phyloP scores from a whole-genome alignment of 2,888 invertebrate genomes.

The Lasioglossum pauxillum region DNA sequence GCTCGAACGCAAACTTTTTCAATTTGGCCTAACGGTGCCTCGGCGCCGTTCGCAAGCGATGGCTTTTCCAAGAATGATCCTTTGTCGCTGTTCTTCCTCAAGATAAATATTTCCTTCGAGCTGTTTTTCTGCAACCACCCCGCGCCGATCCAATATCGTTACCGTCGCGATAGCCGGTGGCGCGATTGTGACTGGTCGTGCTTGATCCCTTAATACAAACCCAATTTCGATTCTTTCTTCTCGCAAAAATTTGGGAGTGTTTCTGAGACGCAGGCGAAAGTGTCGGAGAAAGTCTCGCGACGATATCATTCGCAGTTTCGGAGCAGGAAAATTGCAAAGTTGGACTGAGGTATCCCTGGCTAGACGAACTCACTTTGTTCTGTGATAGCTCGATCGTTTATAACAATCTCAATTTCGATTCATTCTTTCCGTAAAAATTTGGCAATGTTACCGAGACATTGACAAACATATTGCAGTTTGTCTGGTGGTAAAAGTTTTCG shows the following conservation, averaged over 20 bases:
- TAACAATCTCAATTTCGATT: neutral
- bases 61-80: conserved; percentile 1
- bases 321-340: neutral
- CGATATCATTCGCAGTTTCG: neutral
- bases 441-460: neutral
- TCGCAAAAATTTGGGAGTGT: neutral
- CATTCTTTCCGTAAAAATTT: neutral
- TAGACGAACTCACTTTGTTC: neutral
- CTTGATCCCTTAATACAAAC: neutral
- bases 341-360: neutral
- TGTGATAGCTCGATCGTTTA: neutral
- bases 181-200: neutral
- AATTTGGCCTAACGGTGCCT: neutral
- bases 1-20: neutral
- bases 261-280: neutral
- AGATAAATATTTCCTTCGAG: neutral
- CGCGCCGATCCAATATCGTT: neutral
- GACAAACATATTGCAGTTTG: neutral
- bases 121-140: neutral
- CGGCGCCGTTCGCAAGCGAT: neutral
- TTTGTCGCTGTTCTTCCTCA: neutral
- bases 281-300: neutral
- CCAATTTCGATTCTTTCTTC: neutral
- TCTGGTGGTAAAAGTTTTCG: neutral
- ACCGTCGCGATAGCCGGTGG: neutral